Base-by-base conservation (phyloP, 2,888 invertebrate species). In the Gastrophysa polygoni region DNA sequence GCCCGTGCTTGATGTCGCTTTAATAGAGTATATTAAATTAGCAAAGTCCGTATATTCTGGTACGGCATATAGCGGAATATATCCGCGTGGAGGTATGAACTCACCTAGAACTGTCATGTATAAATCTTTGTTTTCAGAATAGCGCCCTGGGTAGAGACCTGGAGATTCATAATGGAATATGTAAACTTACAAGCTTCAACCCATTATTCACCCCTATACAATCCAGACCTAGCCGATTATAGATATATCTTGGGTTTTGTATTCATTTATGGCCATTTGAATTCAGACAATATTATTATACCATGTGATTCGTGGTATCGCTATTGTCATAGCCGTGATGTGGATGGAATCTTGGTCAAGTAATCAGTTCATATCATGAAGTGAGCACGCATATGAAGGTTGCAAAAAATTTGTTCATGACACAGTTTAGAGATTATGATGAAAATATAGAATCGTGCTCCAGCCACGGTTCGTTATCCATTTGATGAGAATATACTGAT, bases 71-170 rank as follows among this genome's bases (percentile, higher is more conserved):
- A 32, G 29, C 29, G 38, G 38, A n/a, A 38, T 38, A 38, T 14
- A 14, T 38, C 6, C 3, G 38, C 11, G 38, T 3, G 11, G 14
- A 38, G 1, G 14, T 14, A 38, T 38, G 11, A 48, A 48, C 24
- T 48, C 24, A 18, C 7, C 4, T 11, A 24, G 21, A 48, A 48
- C 11, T 28, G 14, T 20, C 28, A 49, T 24, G 28, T 14, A 49
- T 49, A 29, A 49, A 28, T 49, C 49, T 18, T 48, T 48, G 48
- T 48, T 48, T 21, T 48, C n/a, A n/a, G n/a, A n/a, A n/a, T n/a
- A n/a, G n/a, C n/a, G n/a, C n/a, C n/a, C n/a, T n/a, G n/a, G n/a
- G n/a, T n/a, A n/a, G n/a, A n/a, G n/a, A 28, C 28, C 28, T 32
- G 10, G 32, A 32, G 7, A 32, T 32, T 32, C 32, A 32, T 8